Evolutionary conservation across 2,797 vertebrate species (phyloP), one percentile per base, ranked within the genome.

Genomic region (Arnoldichthys spilopterus): DNA sequence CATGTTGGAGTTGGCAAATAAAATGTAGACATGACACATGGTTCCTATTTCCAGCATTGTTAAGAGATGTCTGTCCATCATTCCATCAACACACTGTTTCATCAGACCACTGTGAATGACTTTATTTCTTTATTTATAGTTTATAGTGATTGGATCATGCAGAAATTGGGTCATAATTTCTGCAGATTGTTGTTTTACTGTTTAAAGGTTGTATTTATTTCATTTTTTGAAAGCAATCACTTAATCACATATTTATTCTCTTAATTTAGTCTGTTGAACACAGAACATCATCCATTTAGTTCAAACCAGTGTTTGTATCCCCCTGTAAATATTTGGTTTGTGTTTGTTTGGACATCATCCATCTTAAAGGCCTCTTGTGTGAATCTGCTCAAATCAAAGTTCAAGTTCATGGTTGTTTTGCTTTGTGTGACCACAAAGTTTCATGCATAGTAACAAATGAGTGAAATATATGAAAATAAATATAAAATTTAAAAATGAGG

Each of bases 271-370:
- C 15, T n/a, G 15, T 7, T 32, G n/a, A 53, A 28, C 28, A 37
- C 20, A n/a, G 15, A 69, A 53, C 20, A 71, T 34, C 7, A 37
- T 37, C 20, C 6, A 6, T 2, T 63, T 8, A 18, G 28, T 6
- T 69, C n/a, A 61, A 12, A 28, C 5, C 12, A 53, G 68, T 67
- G 32, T 76, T 37, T n/a, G 16, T 49, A 56, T 24, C 26, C 28
- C 53, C 69, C 43, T 45, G 75, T 81, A 74, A 77, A 74, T 73
- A 74, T 67, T 79, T 58, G 81, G 72, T 28, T 40, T 0, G 15
- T 45, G 76, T 68, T 61, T 47, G 40, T 69, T 74, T 83, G 32
- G 30, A 58, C 24, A 76, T 45, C 16, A 71, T 54, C 59, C 54
- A 20, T 68, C 40, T 58, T 63, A 79, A 24, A 76, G 56, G 1